These are phyloP conservation scores for Trichacis sp. DNA, from an alignment of 2,888 invertebrate species.

Conservation along the genomic window DNA sequence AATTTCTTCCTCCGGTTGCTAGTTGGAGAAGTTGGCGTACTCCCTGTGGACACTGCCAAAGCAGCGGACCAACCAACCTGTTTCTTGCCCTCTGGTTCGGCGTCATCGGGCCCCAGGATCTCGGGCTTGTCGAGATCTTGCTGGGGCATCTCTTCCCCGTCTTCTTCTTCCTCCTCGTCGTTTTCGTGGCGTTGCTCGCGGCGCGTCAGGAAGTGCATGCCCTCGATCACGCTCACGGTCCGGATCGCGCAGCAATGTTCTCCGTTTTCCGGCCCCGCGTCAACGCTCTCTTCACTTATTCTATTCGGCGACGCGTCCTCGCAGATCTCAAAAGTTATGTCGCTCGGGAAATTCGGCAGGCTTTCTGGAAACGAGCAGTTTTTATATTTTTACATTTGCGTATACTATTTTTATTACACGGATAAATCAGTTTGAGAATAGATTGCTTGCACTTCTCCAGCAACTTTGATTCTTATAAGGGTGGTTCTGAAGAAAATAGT, in stretches of 20 bases:
- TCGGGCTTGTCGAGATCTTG: conserved; percentile 37
- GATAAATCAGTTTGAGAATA: too few relatives aligned
- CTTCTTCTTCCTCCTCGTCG: conserved; percentile 27
- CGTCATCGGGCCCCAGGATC: conserved; percentile 49
- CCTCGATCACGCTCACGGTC: conserved; percentile 52
- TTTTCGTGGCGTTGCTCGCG: conserved; percentile 56
- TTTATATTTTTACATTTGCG: not conserved
- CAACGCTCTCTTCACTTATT: conserved; percentile 3
- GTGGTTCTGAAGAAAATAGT: too few relatives aligned
- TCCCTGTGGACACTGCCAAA: conserved; percentile 45
- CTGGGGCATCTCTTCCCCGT: conserved; percentile 7
- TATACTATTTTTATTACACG: too few relatives aligned
- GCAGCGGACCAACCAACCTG: conserved; percentile 63
- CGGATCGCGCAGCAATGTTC: conserved; percentile 39
- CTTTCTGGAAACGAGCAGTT: conserved; percentile 21
- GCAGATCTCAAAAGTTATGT: conserved; percentile 65
- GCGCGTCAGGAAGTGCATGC: conserved; percentile 63
- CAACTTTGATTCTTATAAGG: too few relatives aligned
- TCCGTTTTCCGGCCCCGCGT: conserved; percentile 11
- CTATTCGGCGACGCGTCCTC: conserved; percentile 47
- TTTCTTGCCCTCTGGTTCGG: conserved; percentile 64
- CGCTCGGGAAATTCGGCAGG: conserved; percentile 59
- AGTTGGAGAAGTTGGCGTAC: conserved; percentile 43
- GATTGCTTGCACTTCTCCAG: too few relatives aligned
- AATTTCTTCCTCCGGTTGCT: conserved; percentile 49